phyloP scores from a whole-genome alignment of 2,888 invertebrate genomes.

The Melitaea athalia region DNA sequence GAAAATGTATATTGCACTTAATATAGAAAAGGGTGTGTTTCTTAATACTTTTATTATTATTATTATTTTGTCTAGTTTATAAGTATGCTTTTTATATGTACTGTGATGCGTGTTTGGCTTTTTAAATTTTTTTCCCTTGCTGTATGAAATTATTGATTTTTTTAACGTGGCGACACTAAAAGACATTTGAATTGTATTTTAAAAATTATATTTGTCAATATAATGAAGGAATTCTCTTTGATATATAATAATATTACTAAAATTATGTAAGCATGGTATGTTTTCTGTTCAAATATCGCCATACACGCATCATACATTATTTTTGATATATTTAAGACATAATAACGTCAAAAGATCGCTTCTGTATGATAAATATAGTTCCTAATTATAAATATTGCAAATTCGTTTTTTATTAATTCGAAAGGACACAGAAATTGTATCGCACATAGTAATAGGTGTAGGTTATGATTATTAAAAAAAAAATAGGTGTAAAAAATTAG shows the following conservation, averaged over 20 bases:
- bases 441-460: neutral
- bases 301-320: constrained; percentile 38
- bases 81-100: constrained; percentile 69
- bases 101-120: constrained; percentile 42
- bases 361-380: constrained; percentile 62
- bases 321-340: constrained; percentile 40
- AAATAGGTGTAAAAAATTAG: neutral
- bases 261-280: no score
- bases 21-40: constrained; percentile 56
- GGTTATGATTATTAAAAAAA: neutral
- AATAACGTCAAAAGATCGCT: constrained; percentile 60
- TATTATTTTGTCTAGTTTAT: constrained; percentile 64
- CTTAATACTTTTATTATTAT: constrained; percentile 43
- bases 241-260: no score
- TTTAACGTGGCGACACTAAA: no score
- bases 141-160: neutral
- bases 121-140: constrained; percentile 3
- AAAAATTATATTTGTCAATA: neutral
- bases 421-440: constrained; percentile 38
- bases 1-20: constrained; percentile 57
- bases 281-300: constrained; percentile 17
- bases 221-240: neutral
- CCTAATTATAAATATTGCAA: constrained; percentile 55
- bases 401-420: constrained; percentile 23
- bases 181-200: no score